Evolutionary conservation across 2,797 vertebrate genomes (phyloP), one percentile per base, ranked within the genome.

Genomic region (Pantherophis vulpinus): DNA sequence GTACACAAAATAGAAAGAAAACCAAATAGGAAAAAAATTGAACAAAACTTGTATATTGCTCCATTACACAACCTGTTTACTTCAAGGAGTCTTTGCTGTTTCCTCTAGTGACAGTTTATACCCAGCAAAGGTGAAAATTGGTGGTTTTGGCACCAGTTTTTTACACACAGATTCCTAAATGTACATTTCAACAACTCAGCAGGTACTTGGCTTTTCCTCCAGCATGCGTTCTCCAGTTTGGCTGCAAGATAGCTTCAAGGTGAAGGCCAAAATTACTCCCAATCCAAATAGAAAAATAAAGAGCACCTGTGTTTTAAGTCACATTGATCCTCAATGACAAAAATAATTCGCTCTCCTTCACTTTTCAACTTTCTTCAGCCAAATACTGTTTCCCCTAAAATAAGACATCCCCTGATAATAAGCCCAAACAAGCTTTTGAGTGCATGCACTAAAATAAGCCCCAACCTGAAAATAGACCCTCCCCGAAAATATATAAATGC

Each of bases 111-210:
- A 37, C 14, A n/a, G 14, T 88, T 88, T 91, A 58, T 51, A 83
- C 56, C 66, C 66, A 37, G 58, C 3, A 56, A 91, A 89, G 93
- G 90, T 89, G 90, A 93, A 93, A 91, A 93, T 86, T 63, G 93
- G 90, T 91, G 66, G 66, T 56, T 93, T 83, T 93, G 90, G 90
- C 93, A 89, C 47, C 86, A 54, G 47, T n/a, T 88, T 70, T 27
- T 88, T n/a, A 58, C 42, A 32, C 86, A 87, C 29, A 60, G 63
- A 55, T 32, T n/a, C 55, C 70, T 29, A 83, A 93, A 20, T 51
- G 25, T 32, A 86, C 90, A 55, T 93, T 88, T 91, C 90, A 93
- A 83, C 79, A 87, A 88, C 14, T 89, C 63, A 79, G 93, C 32
- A 94, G 86, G 91, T 89, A 42, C 11, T 18, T 54, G 83, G 88